Base-by-base conservation (phyloP, 2,113 vertebrate species). In the Gambusia affinis region DNA sequence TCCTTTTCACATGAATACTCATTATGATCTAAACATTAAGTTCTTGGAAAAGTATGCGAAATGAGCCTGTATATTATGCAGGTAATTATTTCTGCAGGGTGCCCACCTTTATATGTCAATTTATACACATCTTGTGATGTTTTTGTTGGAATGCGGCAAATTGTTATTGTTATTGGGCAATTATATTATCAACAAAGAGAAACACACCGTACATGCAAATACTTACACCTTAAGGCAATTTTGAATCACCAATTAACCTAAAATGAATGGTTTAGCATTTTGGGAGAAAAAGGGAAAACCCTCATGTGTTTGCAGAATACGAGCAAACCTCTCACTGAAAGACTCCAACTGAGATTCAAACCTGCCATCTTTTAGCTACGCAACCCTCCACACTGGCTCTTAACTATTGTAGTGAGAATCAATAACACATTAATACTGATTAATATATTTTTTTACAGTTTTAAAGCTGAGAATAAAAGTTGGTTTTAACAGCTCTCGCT, bases 1-100 rank as follows among this genome's bases (percentile, higher is more conserved):
- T 57, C 3, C 44, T 31, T 12, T 68, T 64, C 65, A 37, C 72
- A 71, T 44, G 64, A 67, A 80, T 78, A 68, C 62, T 67, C 31
- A 61, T 11, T 67, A 29, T 76, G 19, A 70, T 78, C 30, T 19
- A 69, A 27, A 62, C 33, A 61, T 70, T 76, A 0, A n/a, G 1
- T 69, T 72, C 72, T 37, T 57, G 60, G 28, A 39, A 79, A 44
- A 73, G 42, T 35, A 31, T 66, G 17, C 47, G 35, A 79, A 63
- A 79, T 66, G 33, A 24, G 10, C 0, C 24, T 60, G 4, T 12
- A 22, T 22, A 11, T 57, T 24, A 51, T 68, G 42, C 28, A 71
- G 54, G 3, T 39, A 39, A 22, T 69, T 69, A 8, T 69, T 57
- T n/a, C 30, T 57, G 10, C 19, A 39, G 35, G 31, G 30, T 24